Conservation (phyloP, 2,888 invertebrate genomes). For the Drosophila flavopinicola region DNA sequence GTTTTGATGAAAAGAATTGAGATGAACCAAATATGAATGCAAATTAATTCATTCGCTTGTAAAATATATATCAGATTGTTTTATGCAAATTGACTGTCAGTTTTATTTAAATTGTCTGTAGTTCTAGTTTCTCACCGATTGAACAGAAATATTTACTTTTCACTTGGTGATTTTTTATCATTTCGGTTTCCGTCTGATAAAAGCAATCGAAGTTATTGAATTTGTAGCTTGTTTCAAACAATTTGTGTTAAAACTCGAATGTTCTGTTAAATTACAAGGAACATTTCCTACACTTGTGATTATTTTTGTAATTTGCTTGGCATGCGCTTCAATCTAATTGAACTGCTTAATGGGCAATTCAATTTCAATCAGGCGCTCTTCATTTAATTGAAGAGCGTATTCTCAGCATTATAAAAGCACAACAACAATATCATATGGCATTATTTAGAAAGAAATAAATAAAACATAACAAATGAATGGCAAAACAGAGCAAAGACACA, state of each 20-base stretch:
- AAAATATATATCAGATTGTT: background rate
- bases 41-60: background rate
- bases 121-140: no score
- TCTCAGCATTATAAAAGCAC: slow-evolving; percentile 28
- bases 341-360: slow-evolving; percentile 8
- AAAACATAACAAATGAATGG: slow-evolving; percentile 15
- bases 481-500: slow-evolving; percentile 38
- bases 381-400: slow-evolving; percentile 27
- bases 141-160: background rate
- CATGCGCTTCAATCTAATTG: slow-evolving; percentile 15
- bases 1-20: background rate
- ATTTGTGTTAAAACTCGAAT: background rate
- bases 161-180: background rate
- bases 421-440: slow-evolving; percentile 13
- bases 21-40: background rate
- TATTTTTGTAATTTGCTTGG: background rate
- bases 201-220: background rate
- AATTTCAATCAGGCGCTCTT: slow-evolving; percentile 18
- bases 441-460: slow-evolving; percentile 10
- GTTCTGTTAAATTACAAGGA: background rate
- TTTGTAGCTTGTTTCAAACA: background rate
- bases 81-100: background rate
- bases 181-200: background rate
- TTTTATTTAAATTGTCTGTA: background rate
- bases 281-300: background rate